A percentile compares a stretch with the other conserved stretches of the same genome.
Evolutionary conservation across 1,140 invertebrate species (phyloP).

Genomic region (Drosophila guanche): DNA sequence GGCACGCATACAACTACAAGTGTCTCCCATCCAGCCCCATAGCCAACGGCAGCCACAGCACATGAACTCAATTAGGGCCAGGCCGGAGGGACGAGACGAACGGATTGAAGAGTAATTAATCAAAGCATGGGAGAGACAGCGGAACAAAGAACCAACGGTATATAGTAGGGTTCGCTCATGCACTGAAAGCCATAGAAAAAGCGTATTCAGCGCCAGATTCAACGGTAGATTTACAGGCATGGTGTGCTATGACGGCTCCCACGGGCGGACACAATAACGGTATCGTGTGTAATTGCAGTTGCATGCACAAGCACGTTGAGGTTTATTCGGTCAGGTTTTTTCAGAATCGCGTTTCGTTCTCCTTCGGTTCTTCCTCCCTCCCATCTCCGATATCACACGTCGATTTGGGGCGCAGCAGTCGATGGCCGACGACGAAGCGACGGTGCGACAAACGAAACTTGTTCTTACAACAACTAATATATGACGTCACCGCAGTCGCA

Average conservation of each 20-base stretch:
- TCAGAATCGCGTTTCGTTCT: slow-evolving; percentile 17
- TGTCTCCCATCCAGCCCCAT: slow-evolving; percentile 19
- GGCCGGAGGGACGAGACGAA: neutral
- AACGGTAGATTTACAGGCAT: slow-evolving; percentile 66
- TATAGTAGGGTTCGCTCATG: slow-evolving; percentile 10
- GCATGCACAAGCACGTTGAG: slow-evolving; percentile 65
- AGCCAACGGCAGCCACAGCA: slow-evolving; percentile 11
- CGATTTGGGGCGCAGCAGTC: slow-evolving; percentile 31
- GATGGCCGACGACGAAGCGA: slow-evolving; percentile 21
- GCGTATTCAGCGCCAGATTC: slow-evolving; percentile 23
- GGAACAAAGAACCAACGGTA: too few relatives aligned
- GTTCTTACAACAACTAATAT: slow-evolving; percentile 73
- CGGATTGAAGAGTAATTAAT: slow-evolving; percentile 15
- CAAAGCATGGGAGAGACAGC: neutral
- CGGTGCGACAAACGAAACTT: slow-evolving; percentile 55
- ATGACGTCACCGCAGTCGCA: slow-evolving; percentile 72
- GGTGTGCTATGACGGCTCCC: slow-evolving; percentile 30
- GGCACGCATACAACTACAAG: slow-evolving; percentile 77
- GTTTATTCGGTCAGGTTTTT: slow-evolving; percentile 67
- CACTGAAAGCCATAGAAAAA: slow-evolving; percentile 19
- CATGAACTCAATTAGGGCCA: slow-evolving; percentile 71
- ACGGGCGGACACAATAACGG: slow-evolving; percentile 63
- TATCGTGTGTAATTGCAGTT: slow-evolving; percentile 76
- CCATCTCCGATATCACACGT: slow-evolving; percentile 17
- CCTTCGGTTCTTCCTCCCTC: neutral